Percentiles rank a stretch among this genome's conserved stretches.
These are phyloP conservation scores for Macrotrachela quadricornifera DNA, from an alignment of 1,140 invertebrate genomes.

Conservation along the genomic window DNA sequence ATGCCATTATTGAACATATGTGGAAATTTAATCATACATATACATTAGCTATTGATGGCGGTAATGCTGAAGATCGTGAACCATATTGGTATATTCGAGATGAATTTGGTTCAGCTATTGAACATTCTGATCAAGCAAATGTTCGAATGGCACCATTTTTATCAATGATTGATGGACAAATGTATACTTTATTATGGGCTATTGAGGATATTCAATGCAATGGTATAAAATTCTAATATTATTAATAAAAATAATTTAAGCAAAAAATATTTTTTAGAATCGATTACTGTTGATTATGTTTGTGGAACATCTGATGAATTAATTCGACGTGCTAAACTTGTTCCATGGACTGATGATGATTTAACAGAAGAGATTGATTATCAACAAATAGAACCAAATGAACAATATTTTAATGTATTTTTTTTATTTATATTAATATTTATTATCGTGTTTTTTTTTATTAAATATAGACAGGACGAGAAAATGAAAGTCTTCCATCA, in stretches of 20 bases:
- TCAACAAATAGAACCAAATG: slow-evolving; percentile 41
- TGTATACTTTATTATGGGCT: slow-evolving; percentile 60
- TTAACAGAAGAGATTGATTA: slow-evolving; percentile 31
- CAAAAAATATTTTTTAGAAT: slow-evolving; percentile 29
- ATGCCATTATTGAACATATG: slow-evolving; percentile 43
- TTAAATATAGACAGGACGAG: slow-evolving; percentile 33
- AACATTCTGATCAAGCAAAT: slow-evolving; percentile 55
- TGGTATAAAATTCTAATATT: slow-evolving; percentile 17
- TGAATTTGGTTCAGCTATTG: slow-evolving; percentile 62
- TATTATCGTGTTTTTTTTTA: background rate
- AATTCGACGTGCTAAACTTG: slow-evolving; percentile 41
- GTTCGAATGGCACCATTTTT: slow-evolving; percentile 59
- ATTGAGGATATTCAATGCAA: slow-evolving; percentile 36
- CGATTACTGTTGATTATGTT: slow-evolving; percentile 54
- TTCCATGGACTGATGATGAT: slow-evolving; percentile 47
- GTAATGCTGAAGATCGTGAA: slow-evolving; percentile 23
- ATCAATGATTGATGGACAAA: slow-evolving; percentile 41
- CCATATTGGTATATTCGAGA: slow-evolving; percentile 71
- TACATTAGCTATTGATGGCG: slow-evolving; percentile 35
- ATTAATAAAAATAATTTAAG: too few species aligned
- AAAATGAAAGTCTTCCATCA: slow-evolving; percentile 41
- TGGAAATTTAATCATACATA: slow-evolving; percentile 62
- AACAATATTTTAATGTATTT: slow-evolving; percentile 43
- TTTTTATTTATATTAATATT: background rate
- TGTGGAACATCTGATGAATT: slow-evolving; percentile 33